Evolutionary conservation across 64 coral and sea anemone species (phyloP).

Genomic region (Stylophora pistillata): DNA sequence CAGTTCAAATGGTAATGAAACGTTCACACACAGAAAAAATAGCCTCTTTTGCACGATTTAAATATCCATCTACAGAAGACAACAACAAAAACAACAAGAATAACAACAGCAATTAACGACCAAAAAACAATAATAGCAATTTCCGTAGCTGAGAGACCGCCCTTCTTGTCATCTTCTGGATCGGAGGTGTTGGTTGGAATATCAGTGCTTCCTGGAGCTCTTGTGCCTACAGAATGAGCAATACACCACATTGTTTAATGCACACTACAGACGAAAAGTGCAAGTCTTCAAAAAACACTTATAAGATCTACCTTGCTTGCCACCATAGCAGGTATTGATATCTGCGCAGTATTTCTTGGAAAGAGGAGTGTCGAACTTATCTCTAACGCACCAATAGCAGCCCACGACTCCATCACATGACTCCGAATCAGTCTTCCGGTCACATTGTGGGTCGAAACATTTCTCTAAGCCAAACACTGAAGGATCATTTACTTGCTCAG

Average conservation of each 20-base stretch:
- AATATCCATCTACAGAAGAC: neutral
- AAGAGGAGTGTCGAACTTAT: neutral
- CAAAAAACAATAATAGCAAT: neutral
- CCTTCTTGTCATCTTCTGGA: neutral
- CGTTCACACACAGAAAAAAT: too few relatives aligned
- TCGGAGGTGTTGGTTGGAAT: neutral
- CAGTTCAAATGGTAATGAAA: too few relatives aligned
- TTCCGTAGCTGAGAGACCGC: neutral
- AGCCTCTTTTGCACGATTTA: too few relatives aligned
- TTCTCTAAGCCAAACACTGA: neutral
- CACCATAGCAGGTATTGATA: neutral
- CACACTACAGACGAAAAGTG: too few relatives aligned
- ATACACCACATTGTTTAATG: too few relatives aligned
- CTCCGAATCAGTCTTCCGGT: neutral
- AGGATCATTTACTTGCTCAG: neutral
- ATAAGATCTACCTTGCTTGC: neutral
- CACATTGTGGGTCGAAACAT: conserved; percentile 21
- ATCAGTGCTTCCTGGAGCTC: neutral
- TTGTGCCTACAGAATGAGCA: neutral
- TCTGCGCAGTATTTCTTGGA: neutral
- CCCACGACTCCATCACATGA: conserved; percentile 23
- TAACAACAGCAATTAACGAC: neutral
- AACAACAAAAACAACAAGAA: neutral
- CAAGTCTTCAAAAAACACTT: neutral
- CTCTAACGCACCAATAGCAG: conserved; percentile 16